Conservation (phyloP, 2,888 invertebrate genomes). For the Pomacea canaliculata region DNA sequence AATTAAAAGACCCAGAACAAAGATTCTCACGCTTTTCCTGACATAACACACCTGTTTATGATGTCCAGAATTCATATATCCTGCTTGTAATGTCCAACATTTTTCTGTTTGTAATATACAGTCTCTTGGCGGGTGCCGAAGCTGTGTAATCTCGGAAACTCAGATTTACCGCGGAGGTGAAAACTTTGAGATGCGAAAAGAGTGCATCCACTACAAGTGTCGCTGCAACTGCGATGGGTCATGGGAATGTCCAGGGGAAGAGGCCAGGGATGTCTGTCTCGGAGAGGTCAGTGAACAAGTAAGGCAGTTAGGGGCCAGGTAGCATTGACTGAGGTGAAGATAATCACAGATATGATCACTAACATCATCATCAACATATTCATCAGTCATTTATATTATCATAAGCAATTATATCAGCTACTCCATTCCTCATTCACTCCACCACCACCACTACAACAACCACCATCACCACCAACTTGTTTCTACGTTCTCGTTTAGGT, state of each 20-base stretch:
- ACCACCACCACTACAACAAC: too few relatives aligned
- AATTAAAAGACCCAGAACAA: too few relatives aligned
- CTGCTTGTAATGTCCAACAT: too few relatives aligned
- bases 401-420: too few relatives aligned
- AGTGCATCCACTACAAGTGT: slow-evolving; percentile 55
- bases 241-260: slow-evolving; percentile 54
- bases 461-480: background rate
- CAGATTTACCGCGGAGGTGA: slow-evolving; percentile 45
- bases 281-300: slow-evolving; percentile 20
- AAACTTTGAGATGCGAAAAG: slow-evolving; percentile 47
- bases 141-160: slow-evolving; percentile 36
- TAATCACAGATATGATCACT: too few relatives aligned
- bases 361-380: too few relatives aligned
- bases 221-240: slow-evolving; percentile 56
- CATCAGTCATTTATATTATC: background rate
- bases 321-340: too few relatives aligned
- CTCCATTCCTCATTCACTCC: too few relatives aligned
- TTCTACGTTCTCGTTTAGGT: slow-evolving; percentile 7
- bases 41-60: too few relatives aligned
- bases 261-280: slow-evolving; percentile 46
- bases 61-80: too few relatives aligned
- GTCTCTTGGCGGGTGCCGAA: slow-evolving; percentile 37
- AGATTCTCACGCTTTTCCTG: too few relatives aligned
- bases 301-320: too few relatives aligned
- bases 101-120: background rate